These are phyloP conservation scores for Melikaiella ostensackeni DNA, from an alignment of 2,888 invertebrate species.

Conservation along the genomic window DNA sequence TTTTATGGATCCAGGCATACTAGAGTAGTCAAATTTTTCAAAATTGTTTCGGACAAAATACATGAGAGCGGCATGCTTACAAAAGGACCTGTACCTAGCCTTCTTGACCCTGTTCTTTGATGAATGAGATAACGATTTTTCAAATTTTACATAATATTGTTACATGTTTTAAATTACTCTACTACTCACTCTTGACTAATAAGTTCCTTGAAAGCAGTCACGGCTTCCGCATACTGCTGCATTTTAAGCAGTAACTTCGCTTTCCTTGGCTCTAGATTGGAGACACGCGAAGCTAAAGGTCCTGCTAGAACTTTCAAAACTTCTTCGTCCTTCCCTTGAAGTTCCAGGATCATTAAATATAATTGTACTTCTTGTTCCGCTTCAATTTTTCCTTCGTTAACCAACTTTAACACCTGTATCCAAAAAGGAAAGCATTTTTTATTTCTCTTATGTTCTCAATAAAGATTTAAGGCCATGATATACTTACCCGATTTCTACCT, in stretches of 20 bases:
- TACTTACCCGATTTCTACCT: too few species aligned
- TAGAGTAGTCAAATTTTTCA: too few species aligned
- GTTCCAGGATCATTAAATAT: conserved; percentile 91
- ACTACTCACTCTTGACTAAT: conserved; percentile 84
- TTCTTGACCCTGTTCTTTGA: too few species aligned
- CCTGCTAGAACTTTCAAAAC: conserved; percentile 90
- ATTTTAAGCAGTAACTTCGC: conserved; percentile 87
- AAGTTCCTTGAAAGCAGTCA: conserved; percentile 85
- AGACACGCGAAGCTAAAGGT: conserved; percentile 78
- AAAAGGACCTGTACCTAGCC: too few species aligned
- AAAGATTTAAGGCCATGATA: too few species aligned
- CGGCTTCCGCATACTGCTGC: conserved; percentile 86
- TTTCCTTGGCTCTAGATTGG: conserved; percentile 81
- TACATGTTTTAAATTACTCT: conserved; percentile 53
- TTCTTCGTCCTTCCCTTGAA: conserved; percentile 89
- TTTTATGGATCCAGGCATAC: too few species aligned
- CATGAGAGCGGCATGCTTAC: too few species aligned
- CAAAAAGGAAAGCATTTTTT: conserved; percentile 18
- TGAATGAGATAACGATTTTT: too few species aligned
- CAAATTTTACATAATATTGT: neutral
- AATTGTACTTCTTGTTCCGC: conserved; percentile 96
- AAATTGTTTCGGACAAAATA: too few species aligned
- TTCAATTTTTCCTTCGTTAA: conserved; percentile 91
- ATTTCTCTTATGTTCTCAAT: neutral
- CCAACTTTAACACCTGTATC: conserved; percentile 82